Percentiles rank a stretch among this genome's conserved stretches.
These are phyloP conservation scores for Numenius arquata DNA, from an alignment of 2,113 vertebrate genomes.

Conservation along the genomic window DNA sequence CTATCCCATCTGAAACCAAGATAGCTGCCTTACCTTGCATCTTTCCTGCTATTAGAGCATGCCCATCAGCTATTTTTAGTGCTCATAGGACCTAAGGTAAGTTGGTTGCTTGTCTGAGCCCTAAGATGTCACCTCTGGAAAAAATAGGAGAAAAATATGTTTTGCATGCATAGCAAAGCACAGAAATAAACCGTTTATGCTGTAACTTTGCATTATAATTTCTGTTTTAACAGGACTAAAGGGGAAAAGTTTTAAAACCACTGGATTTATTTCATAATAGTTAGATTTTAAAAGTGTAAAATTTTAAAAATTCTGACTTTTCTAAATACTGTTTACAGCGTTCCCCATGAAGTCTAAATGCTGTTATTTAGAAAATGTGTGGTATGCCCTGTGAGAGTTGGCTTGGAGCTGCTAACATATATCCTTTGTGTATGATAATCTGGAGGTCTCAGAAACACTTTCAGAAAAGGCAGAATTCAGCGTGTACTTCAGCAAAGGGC, in stretches of 20 bases:
- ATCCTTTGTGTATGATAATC: neutral
- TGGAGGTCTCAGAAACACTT: neutral
- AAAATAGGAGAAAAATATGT: neutral
- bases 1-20: neutral
- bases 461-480: neutral
- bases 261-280: neutral
- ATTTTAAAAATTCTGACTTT: neutral
- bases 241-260: neutral
- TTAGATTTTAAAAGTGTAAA: neutral
- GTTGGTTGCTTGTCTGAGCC: neutral
- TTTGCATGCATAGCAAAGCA: accelerated
- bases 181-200: neutral
- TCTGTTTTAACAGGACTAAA: neutral
- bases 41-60: neutral
- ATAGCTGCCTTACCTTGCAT: neutral
- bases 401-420: neutral
- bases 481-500: neutral
- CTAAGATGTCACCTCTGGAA: neutral
- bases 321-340: neutral
- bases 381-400: neutral
- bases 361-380: neutral
- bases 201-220: neutral
- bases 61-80: neutral
- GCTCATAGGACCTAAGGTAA: neutral
- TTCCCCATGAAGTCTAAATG: neutral